These are phyloP conservation scores for Pteronura brasiliensis DNA, from an alignment of 2,113 vertebrate species.

Conservation along the genomic window DNA sequence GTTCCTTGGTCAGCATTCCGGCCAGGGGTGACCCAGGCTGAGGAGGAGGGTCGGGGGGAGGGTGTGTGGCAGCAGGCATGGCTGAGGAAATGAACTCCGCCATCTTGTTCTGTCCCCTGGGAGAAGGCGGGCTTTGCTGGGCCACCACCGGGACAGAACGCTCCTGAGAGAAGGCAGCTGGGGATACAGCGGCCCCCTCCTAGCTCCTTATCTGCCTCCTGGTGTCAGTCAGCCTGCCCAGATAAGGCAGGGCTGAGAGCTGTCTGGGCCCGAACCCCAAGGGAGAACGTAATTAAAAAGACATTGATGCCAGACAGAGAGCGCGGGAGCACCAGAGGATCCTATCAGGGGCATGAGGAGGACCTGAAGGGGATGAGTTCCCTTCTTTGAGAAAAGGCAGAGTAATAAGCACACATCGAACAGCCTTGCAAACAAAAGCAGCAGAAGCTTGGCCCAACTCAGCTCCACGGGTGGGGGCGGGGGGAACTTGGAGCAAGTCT, in stretches of 20 bases:
- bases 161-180: not conserved
- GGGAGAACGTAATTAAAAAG: slow-evolving; percentile 66
- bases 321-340: not conserved
- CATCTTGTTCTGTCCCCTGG: not conserved
- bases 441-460: not conserved
- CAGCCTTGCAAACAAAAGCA: not conserved
- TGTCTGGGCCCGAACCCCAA: slow-evolving; percentile 41
- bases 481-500: not conserved
- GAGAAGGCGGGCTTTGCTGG: not conserved
- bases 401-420: not conserved
- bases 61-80: fast-evolving
- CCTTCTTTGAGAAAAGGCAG: not conserved
- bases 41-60: not conserved
- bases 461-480: too few relatives aligned
- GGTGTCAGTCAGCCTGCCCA: slow-evolving; percentile 15
- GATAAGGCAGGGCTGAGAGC: slow-evolving; percentile 45
- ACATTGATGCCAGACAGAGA: not conserved
- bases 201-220: slow-evolving; percentile 45
- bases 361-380: not conserved
- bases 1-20: not conserved
- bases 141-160: not conserved
- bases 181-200: not conserved
- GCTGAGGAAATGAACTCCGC: not conserved
- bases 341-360: not conserved
- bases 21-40: not conserved